A percentile compares a stretch with the other conserved stretches of the same genome.
These are phyloP conservation scores for Tholera decimalis DNA, from an alignment of 2,888 invertebrate genomes.

Conservation along the genomic window DNA sequence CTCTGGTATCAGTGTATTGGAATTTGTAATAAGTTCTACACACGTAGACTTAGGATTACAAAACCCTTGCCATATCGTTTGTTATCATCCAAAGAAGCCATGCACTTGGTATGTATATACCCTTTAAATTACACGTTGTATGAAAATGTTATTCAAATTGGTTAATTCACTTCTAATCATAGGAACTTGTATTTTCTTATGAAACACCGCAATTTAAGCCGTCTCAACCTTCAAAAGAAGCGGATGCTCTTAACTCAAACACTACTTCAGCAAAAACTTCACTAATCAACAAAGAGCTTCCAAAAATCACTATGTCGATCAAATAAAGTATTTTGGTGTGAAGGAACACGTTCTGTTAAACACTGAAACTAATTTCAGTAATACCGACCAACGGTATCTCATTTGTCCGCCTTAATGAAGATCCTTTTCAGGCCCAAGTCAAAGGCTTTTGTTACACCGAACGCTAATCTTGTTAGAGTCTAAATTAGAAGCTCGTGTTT, in stretches of 20 bases:
- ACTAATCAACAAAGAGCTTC: slow-evolving; percentile 29
- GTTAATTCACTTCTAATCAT: too few relatives aligned
- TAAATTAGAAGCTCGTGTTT: slow-evolving; percentile 20
- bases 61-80: too few relatives aligned
- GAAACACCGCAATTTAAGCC: too few relatives aligned
- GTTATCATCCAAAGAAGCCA: too few relatives aligned
- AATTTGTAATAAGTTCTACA: too few relatives aligned
- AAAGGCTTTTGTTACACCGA: slow-evolving; percentile 66
- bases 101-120: too few relatives aligned
- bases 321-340: slow-evolving; percentile 61
- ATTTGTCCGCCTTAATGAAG: slow-evolving; percentile 79
- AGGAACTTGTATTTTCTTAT: too few relatives aligned
- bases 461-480: slow-evolving; percentile 32
- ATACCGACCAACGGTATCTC: slow-evolving; percentile 74
- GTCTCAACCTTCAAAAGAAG: not conserved
- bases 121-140: too few relatives aligned
- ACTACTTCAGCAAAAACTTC: slow-evolving; percentile 19
- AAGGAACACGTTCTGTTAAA: slow-evolving; percentile 63
- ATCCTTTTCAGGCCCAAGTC: slow-evolving; percentile 71
- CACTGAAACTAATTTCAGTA: slow-evolving; percentile 75
- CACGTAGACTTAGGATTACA: too few relatives aligned
- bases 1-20: too few relatives aligned
- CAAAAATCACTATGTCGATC: slow-evolving; percentile 56
- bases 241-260: slow-evolving; percentile 5
- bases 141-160: too few relatives aligned